phyloP scores from a whole-genome alignment of 2,797 vertebrate species.

The Otus scops region DNA sequence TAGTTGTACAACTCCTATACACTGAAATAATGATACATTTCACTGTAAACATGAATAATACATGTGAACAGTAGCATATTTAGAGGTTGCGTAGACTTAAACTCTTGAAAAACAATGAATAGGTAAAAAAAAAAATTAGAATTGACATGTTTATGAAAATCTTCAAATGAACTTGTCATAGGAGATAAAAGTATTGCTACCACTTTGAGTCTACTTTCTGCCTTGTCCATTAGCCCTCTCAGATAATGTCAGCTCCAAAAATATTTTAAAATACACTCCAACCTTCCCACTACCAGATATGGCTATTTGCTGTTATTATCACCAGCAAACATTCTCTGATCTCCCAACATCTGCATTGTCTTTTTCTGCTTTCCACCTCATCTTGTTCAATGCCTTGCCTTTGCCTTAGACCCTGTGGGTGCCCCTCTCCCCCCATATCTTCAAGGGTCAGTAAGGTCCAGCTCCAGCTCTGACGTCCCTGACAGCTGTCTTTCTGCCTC shows the following conservation, averaged over 20 bases:
- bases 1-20: not conserved
- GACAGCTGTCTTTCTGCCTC: not conserved
- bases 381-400: not conserved
- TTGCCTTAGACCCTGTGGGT: not conserved
- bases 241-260: not conserved
- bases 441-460: not conserved
- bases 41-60: not conserved
- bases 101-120: not conserved
- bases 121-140: not conserved
- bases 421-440: accelerated
- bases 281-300: not conserved
- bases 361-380: not conserved
- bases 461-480: not conserved
- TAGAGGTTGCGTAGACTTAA: not conserved
- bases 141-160: not conserved
- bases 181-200: not conserved
- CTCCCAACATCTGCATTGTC: not conserved
- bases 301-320: not conserved
- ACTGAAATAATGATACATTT: not conserved
- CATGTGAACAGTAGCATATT: not conserved
- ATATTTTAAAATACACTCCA: not conserved
- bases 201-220: not conserved
- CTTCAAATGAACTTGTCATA: not conserved
- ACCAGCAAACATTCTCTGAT: not conserved
- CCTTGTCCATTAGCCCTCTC: not conserved